These are phyloP conservation scores for Melitaea cinxia DNA, from an alignment of 1,140 invertebrate species.

Conservation along the genomic window DNA sequence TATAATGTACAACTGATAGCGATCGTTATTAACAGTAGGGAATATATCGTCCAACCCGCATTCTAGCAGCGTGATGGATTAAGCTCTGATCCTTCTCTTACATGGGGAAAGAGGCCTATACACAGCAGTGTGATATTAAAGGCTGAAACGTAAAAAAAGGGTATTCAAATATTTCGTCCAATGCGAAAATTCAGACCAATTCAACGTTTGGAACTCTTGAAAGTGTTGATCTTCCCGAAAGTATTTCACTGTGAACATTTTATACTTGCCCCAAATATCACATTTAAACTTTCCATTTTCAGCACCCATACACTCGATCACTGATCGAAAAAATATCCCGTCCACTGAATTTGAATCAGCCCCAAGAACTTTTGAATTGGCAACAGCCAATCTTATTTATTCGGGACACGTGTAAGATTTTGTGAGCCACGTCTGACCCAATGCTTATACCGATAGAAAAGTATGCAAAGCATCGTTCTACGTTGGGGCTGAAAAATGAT, in stretches of 20 bases:
- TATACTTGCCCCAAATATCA: constrained; percentile 7
- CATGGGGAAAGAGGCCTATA: too few relatives aligned
- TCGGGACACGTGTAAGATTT: constrained; percentile 14
- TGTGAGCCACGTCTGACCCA: constrained; percentile 8
- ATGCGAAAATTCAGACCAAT: too few relatives aligned
- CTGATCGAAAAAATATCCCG: constrained; percentile 9
- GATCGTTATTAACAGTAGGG: too few relatives aligned
- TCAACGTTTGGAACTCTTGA: too few relatives aligned
- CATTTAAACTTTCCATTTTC: constrained; percentile 10
- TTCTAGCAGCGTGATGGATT: too few relatives aligned
- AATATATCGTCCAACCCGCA: too few relatives aligned
- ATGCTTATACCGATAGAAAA: constrained; percentile 7
- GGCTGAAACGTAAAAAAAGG: too few relatives aligned
- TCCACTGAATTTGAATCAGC: constrained; percentile 9
- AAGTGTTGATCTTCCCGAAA: too few relatives aligned
- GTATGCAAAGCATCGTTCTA: constrained; percentile 12
- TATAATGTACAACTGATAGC: too few relatives aligned
- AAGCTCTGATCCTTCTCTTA: too few relatives aligned
- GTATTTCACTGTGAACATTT: not conserved
- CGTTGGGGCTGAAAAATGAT: not conserved
- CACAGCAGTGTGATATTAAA: too few relatives aligned
- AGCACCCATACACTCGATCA: constrained; percentile 8
- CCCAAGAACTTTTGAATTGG: constrained; percentile 5
- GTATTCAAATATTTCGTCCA: too few relatives aligned
- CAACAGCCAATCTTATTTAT: constrained; percentile 11